These are phyloP conservation scores for Sitophilus oryzae DNA, from an alignment of 1,140 invertebrate genomes.

Conservation along the genomic window DNA sequence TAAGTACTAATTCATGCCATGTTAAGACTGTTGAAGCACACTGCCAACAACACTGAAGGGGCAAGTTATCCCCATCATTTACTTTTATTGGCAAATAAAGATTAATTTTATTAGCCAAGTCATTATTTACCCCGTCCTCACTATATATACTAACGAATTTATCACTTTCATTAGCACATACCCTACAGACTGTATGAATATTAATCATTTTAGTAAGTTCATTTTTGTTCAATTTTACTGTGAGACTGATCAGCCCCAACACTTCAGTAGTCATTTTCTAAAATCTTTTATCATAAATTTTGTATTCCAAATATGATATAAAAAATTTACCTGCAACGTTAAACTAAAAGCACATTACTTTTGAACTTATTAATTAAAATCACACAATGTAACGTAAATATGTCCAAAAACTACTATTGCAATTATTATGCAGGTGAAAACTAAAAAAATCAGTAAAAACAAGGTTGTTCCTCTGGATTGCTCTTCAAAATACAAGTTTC, in stretches of 20 bases:
- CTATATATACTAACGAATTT: slow-evolving; percentile 51
- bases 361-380: no score
- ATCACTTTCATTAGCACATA: slow-evolving; percentile 50
- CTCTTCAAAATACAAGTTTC: no score
- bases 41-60: slow-evolving; percentile 56
- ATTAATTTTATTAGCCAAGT: slow-evolving; percentile 50
- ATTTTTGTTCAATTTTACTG: not conserved
- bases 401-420: no score
- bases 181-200: slow-evolving; percentile 42
- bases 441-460: no score
- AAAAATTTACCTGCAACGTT: no score
- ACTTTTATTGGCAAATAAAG: slow-evolving; percentile 53
- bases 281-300: no score
- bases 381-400: no score
- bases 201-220: slow-evolving; percentile 26
- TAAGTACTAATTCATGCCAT: slow-evolving; percentile 56
- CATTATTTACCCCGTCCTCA: slow-evolving; percentile 48
- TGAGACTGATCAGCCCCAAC: not conserved
- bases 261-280: slow-evolving; percentile 3
- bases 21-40: slow-evolving; percentile 57
- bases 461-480: no score
- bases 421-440: no score
- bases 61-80: slow-evolving; percentile 49
- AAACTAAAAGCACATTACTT: no score
- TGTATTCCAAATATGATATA: no score